Evolutionary conservation across 2,113 vertebrate genomes (phyloP).

Genomic region (Chrysemys picta): DNA sequence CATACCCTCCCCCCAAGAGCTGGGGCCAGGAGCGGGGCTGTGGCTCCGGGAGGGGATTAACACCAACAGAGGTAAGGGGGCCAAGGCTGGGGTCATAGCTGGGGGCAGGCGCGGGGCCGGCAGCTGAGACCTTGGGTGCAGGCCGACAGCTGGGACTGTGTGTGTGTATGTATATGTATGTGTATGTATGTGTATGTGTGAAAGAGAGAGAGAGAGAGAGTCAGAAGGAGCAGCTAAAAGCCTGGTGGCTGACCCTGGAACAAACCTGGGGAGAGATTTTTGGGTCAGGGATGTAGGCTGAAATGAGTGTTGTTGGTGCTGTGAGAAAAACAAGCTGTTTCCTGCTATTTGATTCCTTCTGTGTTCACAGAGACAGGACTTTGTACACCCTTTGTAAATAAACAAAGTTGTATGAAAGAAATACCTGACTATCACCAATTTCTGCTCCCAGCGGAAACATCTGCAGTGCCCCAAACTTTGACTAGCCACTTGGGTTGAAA

Average conservation of each 20-base stretch:
- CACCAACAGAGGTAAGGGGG: too few species aligned
- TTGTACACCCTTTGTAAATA: background rate
- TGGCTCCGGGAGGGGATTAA: too few species aligned
- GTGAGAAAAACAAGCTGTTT: background rate
- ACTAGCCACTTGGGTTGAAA: background rate
- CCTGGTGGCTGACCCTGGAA: background rate
- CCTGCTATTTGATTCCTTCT: background rate
- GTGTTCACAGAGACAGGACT: background rate
- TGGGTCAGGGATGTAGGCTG: background rate
- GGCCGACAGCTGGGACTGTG: too few species aligned
- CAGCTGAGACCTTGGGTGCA: too few species aligned
- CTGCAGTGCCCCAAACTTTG: background rate
- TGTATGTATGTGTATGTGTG: too few species aligned
- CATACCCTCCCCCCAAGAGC: too few species aligned
- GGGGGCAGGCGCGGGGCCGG: too few species aligned
- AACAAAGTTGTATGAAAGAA: background rate
- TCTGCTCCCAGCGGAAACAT: background rate
- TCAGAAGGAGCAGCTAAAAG: too few species aligned
- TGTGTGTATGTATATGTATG: too few species aligned
- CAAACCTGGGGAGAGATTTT: background rate
- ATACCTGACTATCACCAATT: background rate
- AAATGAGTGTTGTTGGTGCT: background rate
- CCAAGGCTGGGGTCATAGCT: too few species aligned
- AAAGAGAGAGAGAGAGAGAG: too few species aligned
- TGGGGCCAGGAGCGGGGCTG: too few species aligned